These are phyloP conservation scores for Hybognathus amarus DNA, from an alignment of 2,797 vertebrate species.

Conservation along the genomic window DNA sequence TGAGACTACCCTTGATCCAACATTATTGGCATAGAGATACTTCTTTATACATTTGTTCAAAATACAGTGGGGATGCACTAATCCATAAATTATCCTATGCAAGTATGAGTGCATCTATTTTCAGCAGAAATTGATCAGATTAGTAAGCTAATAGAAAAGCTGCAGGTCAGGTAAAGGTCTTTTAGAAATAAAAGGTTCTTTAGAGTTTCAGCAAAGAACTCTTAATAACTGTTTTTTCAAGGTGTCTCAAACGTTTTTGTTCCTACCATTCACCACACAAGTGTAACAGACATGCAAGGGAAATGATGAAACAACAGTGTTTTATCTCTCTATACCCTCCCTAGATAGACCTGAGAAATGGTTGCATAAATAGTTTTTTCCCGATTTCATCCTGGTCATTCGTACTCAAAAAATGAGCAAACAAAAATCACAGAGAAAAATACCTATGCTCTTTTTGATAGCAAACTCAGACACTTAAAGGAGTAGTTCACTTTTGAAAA, in stretches of 20 bases:
- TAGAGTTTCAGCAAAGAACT: neutral
- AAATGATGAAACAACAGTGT: neutral
- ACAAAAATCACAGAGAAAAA: slow-evolving; percentile 18
- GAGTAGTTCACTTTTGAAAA: too few relatives aligned
- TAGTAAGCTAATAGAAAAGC: neutral
- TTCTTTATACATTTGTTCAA: neutral
- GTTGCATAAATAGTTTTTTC: neutral
- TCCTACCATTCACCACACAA: neutral
- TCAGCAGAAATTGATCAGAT: neutral
- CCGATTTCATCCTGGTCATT: slow-evolving; percentile 27
- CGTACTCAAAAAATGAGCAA: slow-evolving; percentile 9
- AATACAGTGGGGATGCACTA: neutral
- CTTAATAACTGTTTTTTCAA: neutral
- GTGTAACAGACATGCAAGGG: neutral
- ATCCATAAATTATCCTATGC: neutral
- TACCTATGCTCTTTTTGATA: neutral
- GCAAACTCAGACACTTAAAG: neutral
- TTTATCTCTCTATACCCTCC: slow-evolving; percentile 10
- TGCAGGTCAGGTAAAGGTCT: neutral
- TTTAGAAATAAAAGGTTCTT: neutral
- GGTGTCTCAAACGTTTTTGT: neutral
- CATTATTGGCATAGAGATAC: neutral
- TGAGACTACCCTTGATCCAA: neutral
- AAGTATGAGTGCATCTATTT: neutral
- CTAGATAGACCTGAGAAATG: neutral